Conservation (phyloP, 2,797 vertebrate genomes). For the Ctenopoma kingsleyae region DNA sequence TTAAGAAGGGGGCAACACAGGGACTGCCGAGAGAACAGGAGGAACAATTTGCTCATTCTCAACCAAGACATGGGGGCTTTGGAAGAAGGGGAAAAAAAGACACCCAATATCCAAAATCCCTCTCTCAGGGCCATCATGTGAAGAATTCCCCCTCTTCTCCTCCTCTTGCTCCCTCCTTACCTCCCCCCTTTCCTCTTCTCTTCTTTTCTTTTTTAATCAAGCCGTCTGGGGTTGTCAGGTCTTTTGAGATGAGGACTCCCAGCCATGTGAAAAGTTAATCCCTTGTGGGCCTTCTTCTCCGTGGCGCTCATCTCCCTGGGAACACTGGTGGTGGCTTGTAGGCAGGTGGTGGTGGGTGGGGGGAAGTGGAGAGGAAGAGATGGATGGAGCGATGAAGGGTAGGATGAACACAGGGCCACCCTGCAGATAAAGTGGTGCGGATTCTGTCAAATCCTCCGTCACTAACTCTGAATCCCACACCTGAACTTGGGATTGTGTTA, state of each 20-base stretch:
- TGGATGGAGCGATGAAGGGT: constrained; percentile 60
- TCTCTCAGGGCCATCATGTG: constrained; percentile 88
- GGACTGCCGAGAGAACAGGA: constrained; percentile 72
- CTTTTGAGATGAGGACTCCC: constrained; percentile 89
- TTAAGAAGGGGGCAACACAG: constrained; percentile 59
- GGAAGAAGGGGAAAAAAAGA: constrained; percentile 77
- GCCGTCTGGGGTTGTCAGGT: constrained; percentile 90
- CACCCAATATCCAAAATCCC: constrained; percentile 89
- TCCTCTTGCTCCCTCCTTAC: constrained; percentile 66
- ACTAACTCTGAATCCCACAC: constrained; percentile 45
- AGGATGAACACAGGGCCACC: constrained; percentile 68
- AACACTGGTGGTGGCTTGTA: constrained; percentile 83
- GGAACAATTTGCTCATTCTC: constrained; percentile 87
- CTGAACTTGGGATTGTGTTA: constrained; percentile 32
- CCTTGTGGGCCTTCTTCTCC: constrained; percentile 85
- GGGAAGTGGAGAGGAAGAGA: constrained; percentile 44
- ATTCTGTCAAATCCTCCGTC: constrained; percentile 30
- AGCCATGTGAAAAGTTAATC: constrained; percentile 93
- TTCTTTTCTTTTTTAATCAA: constrained; percentile 91
- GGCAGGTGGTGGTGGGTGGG: constrained; percentile 72
- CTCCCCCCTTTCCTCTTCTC: constrained; percentile 72
- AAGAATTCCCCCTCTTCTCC: constrained; percentile 83
- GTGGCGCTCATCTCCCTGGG: constrained; percentile 88
- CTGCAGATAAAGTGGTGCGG: constrained; percentile 37
- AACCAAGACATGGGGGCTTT: constrained; percentile 81